Conservation (phyloP, 2,113 vertebrate genomes). For the Grallaria varia region DNA sequence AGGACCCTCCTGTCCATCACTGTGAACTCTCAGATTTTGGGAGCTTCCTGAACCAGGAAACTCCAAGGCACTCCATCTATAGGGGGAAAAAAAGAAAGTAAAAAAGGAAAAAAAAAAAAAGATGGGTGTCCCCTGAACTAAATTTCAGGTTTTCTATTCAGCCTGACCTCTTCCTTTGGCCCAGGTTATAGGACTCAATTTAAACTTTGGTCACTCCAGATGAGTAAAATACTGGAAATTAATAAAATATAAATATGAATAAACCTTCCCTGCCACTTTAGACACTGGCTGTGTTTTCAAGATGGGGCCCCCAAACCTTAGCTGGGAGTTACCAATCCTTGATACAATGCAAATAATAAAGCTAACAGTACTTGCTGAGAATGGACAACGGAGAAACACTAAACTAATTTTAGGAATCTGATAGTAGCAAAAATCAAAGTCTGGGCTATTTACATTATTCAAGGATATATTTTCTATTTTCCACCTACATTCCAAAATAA, state of each 20-base stretch:
- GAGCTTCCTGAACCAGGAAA: not conserved
- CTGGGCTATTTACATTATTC: not conserved
- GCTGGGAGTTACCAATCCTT: not conserved
- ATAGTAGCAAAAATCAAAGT: not conserved
- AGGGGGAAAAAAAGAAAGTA: rapidly evolving
- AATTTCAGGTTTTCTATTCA: not conserved
- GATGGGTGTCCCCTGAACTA: rapidly evolving
- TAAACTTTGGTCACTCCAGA: not conserved
- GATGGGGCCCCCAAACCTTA: not conserved
- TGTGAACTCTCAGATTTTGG: not conserved
- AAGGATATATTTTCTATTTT: not conserved
- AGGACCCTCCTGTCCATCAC: not conserved
- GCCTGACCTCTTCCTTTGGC: not conserved
- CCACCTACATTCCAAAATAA: not conserved
- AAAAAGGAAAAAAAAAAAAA: too few relatives aligned
- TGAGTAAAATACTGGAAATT: not conserved
- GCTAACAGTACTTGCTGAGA: not conserved
- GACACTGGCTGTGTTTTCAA: not conserved
- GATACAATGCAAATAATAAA: not conserved
- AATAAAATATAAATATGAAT: not conserved
- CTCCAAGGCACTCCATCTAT: not conserved
- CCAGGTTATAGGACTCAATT: not conserved
- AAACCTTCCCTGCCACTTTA: not conserved
- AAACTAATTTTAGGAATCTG: not conserved
- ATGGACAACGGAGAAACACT: rapidly evolving